These are phyloP conservation scores for Tachysurus vachellii DNA, from an alignment of 2,113 vertebrate genomes.

Conservation along the genomic window DNA sequence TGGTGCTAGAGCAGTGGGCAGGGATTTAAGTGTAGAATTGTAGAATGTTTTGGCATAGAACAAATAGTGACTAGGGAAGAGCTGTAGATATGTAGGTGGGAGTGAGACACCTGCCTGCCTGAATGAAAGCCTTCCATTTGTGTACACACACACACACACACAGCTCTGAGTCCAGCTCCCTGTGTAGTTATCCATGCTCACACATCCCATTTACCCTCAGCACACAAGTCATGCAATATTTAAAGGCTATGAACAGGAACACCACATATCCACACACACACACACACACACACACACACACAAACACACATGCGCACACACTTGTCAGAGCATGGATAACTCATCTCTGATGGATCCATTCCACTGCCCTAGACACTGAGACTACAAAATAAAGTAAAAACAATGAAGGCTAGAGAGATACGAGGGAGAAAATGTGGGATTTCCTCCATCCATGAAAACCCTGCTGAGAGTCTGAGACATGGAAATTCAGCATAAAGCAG, in stretches of 20 bases:
- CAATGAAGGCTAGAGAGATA: background rate
- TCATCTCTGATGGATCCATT: conserved; percentile 3
- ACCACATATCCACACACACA: conserved; percentile 1
- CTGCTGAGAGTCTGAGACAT: conserved; percentile 30
- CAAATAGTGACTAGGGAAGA: background rate
- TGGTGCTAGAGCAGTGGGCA: background rate
- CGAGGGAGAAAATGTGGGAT: conserved; percentile 27
- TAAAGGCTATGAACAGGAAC: conserved; percentile 16
- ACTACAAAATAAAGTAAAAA: background rate
- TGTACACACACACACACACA: conserved; percentile 23
- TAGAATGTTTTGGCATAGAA: background rate
- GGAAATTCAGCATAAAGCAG: conserved; percentile 24
- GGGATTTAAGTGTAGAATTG: background rate
- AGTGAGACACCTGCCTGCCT: background rate
- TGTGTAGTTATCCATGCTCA: conserved; percentile 33
- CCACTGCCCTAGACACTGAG: background rate
- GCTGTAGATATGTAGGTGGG: background rate
- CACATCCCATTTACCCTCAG: conserved; percentile 29
- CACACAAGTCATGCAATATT: conserved; percentile 33
- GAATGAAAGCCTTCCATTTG: background rate
- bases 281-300: conserved; percentile 4
- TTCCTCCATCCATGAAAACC: conserved; percentile 25
- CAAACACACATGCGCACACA: conserved; percentile 14
- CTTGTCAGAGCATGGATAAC: conserved; percentile 19
- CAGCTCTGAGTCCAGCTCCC: conserved; percentile 19